These are phyloP conservation scores for Alexandromys oeconomus DNA, from an alignment of 2,797 vertebrate genomes.

Conservation along the genomic window DNA sequence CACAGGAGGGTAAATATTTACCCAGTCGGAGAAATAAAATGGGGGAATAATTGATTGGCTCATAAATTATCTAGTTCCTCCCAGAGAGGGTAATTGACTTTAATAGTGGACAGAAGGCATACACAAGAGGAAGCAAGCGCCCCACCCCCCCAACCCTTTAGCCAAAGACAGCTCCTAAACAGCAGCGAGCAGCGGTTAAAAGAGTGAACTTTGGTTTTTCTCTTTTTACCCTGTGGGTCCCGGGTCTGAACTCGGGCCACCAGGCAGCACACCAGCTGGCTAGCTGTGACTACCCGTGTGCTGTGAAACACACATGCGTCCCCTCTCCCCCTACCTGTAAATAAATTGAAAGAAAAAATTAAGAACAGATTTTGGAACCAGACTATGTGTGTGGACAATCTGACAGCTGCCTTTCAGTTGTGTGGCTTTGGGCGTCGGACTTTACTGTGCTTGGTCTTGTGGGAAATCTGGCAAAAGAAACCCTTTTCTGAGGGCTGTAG, in stretches of 20 bases:
- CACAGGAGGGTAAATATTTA: not conserved
- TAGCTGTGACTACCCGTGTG: not conserved
- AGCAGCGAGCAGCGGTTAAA: not conserved
- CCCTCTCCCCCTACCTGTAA: not conserved
- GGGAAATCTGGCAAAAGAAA: not conserved
- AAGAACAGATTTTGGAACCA: not conserved
- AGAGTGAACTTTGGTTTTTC: not conserved
- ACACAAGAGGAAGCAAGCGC: not conserved
- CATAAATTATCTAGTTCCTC: constrained; percentile 21
- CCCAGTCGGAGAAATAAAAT: not conserved
- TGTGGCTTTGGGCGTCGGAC: not conserved
- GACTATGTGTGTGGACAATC: not conserved
- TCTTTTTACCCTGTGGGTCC: not conserved
- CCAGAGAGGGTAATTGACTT: constrained; percentile 7
- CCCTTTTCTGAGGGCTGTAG: not conserved
- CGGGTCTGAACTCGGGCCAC: not conserved
- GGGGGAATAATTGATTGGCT: not conserved
- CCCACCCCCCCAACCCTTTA: not conserved
- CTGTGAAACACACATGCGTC: not conserved
- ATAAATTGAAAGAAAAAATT: not conserved
- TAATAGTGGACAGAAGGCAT: not conserved
- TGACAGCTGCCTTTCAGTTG: not conserved
- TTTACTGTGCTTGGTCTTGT: not conserved
- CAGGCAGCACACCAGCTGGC: not conserved
- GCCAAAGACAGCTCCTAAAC: not conserved